Base-by-base conservation (phyloP, 2,888 invertebrate genomes). In the Drosophila kambysellisi region DNA sequence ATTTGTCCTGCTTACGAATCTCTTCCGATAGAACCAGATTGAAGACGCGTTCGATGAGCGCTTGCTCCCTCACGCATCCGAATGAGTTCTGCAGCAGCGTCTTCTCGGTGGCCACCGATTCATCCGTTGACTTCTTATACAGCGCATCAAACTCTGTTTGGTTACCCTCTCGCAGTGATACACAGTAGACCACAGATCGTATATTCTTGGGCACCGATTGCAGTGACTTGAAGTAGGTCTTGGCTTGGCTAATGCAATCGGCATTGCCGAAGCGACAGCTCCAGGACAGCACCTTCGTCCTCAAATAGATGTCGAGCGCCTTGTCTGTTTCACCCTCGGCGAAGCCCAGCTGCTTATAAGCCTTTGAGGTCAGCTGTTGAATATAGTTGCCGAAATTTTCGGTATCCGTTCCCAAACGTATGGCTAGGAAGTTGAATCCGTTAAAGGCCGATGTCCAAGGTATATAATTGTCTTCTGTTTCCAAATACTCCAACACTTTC, bases 361-460 rank as follows among this genome's bases (percentile, higher is more conserved):
- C 94, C 5, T 92, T 92, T 5, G 92, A 82, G 56, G 95, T 91
- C 2, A 95, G 89, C 0, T 91, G 84, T 46, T 94, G 82, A 33
- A 96, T 88, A 79, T 95, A 95, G 4, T 43, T 71, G 8, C 82
- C 81, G 65, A 93, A 92, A 32, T 87, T 54, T 1, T 30, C 15
- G 8, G 88, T 89, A 7, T 92, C 89, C 0, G 71, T 76, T 30
- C 91, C 92, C 61, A 93, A 66, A 6, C 91, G 91, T 12, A 87
- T 88, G 32, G 90, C 81, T 35, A 95, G 64, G 76, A 89, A 94
- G 6, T 82, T 83, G 33, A 94, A 92, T 0, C 92, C 93, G 43
- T 90, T 94, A 53, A 95, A 94, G 0, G 96, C 96, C 0, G 96
- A 94, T 7, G 94, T 94, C 98, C 97, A 98, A 0, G 98, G 97